phyloP scores from a whole-genome alignment of 1,140 invertebrate species.

The Scaptomyza pallida region DNA sequence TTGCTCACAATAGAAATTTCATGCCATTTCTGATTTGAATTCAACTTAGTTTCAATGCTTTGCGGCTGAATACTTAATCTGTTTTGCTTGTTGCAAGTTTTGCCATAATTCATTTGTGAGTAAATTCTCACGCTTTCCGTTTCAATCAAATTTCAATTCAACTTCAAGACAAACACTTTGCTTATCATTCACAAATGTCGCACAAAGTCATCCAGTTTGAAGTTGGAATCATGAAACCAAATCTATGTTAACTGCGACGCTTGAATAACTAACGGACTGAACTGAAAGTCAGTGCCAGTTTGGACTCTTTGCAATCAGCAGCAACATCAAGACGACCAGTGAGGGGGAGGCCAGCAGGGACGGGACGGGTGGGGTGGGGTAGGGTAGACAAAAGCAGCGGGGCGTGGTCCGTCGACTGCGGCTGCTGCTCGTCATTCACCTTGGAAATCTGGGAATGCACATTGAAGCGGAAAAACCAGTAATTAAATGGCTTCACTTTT shows the following conservation, averaged over 20 bases:
- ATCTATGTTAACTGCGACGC: conserved; percentile 24
- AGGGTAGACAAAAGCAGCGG: neutral
- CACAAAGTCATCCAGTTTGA: neutral
- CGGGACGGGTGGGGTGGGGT: no score
- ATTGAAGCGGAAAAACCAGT: conserved; percentile 72
- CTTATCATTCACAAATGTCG: conserved; percentile 11
- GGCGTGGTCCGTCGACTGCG: conserved; percentile 19
- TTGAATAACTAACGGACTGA: conserved; percentile 15
- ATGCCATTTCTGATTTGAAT: no score
- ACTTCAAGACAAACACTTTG: neutral
- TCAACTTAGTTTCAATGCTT: no score
- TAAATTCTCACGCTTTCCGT: neutral
- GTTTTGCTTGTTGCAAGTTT: neutral
- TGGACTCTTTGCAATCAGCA: conserved; percentile 19
- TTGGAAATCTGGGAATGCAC: conserved; percentile 59
- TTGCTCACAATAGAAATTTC: no score
- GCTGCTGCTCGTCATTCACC: conserved; percentile 60
- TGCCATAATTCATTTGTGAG: neutral
- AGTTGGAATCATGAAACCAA: conserved; percentile 18
- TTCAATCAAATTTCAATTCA: conserved; percentile 1
- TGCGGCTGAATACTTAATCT: no score
- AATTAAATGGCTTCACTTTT: conserved; percentile 67
- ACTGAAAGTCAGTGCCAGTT: conserved; percentile 39
- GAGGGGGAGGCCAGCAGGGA: neutral
- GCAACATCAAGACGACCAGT: no score